Conservation (phyloP, 2,797 vertebrate species). For the Pseudocheirus occidentalis region DNA sequence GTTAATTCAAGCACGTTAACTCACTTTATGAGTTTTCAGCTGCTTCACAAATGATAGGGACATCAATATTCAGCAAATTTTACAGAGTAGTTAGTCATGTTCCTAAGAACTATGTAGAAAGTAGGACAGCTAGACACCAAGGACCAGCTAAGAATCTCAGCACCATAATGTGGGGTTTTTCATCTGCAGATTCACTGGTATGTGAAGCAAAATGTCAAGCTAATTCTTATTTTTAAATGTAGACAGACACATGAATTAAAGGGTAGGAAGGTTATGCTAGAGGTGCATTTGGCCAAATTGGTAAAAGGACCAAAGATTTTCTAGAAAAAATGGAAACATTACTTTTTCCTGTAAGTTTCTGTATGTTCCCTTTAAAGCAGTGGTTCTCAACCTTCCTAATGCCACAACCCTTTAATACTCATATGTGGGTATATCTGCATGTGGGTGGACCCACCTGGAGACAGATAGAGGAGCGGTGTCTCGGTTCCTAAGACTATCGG, state of each 20-base stretch:
- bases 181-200: not conserved
- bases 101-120: conserved; percentile 14
- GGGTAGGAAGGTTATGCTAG: not conserved
- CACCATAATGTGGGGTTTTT: not conserved
- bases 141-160: not conserved
- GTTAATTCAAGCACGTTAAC: conserved; percentile 37
- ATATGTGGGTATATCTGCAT: too few relatives aligned
- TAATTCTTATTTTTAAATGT: conserved; percentile 22
- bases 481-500: too few relatives aligned
- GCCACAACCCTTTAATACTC: too few relatives aligned
- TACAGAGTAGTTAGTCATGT: conserved; percentile 31
- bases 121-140: not conserved
- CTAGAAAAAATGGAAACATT: not conserved
- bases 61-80: conserved; percentile 6
- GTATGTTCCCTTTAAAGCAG: not conserved
- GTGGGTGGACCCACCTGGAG: too few relatives aligned
- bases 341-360: conserved; percentile 2
- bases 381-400: too few relatives aligned
- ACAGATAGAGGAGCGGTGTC: too few relatives aligned
- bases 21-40: conserved; percentile 40
- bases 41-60: not conserved
- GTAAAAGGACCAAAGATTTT: not conserved
- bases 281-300: conserved; percentile 5
- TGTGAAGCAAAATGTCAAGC: conserved; percentile 33
- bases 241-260: conserved; percentile 19